These are phyloP conservation scores for Plodia interpunctella DNA, from an alignment of 1,140 invertebrate species.

Conservation along the genomic window DNA sequence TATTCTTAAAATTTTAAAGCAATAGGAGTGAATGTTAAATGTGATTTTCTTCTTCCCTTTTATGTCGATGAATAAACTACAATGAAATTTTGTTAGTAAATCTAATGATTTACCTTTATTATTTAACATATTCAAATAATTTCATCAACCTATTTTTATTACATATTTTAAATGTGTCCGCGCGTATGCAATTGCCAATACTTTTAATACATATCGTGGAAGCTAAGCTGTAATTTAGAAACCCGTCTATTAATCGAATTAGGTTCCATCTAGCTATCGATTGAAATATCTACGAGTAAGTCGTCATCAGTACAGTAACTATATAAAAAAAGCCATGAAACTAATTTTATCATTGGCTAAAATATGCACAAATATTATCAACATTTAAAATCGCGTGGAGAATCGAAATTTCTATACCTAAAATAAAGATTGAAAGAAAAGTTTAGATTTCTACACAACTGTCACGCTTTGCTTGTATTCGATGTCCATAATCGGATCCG, in stretches of 20 bases:
- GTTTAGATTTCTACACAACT: neutral
- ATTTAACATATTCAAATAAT: too few relatives aligned
- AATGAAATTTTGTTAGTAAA: too few relatives aligned
- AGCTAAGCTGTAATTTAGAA: slow-evolving; percentile 2
- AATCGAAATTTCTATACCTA: neutral
- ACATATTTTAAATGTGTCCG: neutral
- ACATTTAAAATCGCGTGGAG: neutral
- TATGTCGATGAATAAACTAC: neutral
- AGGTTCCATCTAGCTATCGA: neutral
- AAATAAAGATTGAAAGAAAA: too few relatives aligned
- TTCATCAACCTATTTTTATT: neutral
- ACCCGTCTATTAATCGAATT: neutral
- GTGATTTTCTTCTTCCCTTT: neutral
- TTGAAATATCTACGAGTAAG: neutral
- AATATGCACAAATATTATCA: neutral
- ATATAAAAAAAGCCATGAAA: too few relatives aligned
- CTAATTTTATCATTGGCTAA: too few relatives aligned
- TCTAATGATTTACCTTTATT: too few relatives aligned
- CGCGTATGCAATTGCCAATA: neutral
- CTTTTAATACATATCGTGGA: slow-evolving; percentile 3
- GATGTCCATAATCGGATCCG: neutral
- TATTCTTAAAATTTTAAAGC: slow-evolving; percentile 24
- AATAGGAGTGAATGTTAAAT: neutral
- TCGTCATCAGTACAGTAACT: neutral
- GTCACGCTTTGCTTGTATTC: neutral